Base-by-base conservation (phyloP, 2,797 vertebrate species). In the Spheniscus humboldti region DNA sequence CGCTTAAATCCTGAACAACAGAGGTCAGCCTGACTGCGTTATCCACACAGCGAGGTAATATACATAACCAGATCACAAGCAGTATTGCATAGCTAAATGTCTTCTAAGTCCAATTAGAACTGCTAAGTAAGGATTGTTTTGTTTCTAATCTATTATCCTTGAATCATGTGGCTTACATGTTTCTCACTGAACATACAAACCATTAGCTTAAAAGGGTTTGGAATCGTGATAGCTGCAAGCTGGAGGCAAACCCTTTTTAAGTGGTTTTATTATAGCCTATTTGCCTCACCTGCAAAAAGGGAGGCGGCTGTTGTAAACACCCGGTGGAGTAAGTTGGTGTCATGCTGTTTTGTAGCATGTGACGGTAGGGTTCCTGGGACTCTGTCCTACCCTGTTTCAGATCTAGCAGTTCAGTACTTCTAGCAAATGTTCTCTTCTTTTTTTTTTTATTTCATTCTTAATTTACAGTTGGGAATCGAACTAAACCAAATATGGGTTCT, bases 241-340 rank as follows among this genome's bases (percentile, higher is more conserved):
- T 81, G 76, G 62, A 69, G 62, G 79, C 72, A 57, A 66, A 31
- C 82, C 66, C 72, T 69, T 76, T 85, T 66, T 4, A 89, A 88
- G 83, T 94, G 94, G 66, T 78, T 77, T 86, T 78, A 63, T 90
- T 88, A 52, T 5, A 75, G 68, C 24, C 41, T 76, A 1, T 89
- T 94, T 84, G 55, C 62, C 37, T 86, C 22, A 15, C 57, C 90
- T 55, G 1, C 41, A 55, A n/a, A 52, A 69, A 69, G 84, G 88
- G 94, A 95, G 91, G 87, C 20, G 62, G 45, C 83, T 86, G 71
- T 55, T 92, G 68, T 91, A 94, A 96, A 76, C 57, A 80, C n/a
- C 18, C 10, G 2, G 55, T 8, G 5, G 68, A n/a, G 1, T 37
- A 50, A 84, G 69, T 30, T 67, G 80, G 67, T 62, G 94, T 89